Base-by-base conservation (phyloP, 2,113 vertebrate species). In the Gobio gobio region DNA sequence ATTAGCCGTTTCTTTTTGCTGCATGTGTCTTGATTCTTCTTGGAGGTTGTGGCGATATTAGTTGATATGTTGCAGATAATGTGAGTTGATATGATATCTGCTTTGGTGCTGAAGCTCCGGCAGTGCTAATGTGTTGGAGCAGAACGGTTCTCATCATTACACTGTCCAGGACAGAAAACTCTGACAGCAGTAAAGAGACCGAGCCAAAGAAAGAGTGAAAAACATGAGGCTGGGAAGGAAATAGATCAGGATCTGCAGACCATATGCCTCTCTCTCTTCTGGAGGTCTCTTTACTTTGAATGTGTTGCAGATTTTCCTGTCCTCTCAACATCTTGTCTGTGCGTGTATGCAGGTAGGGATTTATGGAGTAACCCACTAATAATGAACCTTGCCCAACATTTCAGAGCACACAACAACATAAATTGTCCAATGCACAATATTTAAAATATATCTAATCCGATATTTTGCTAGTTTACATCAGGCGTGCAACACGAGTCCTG, bases 201-300 rank as follows among this genome's bases (percentile, higher is more conserved):
- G 33, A 63, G 77, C 40, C 72, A 74, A 49, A 47, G 72, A 74
- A 26, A 74, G 43, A 74, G 72, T 26, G n/a, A 63, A 80, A 80
- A 64, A 80, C 58, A 64, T 47, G 40, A 63, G 76, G 36, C 22
- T 24, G 76, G 20, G 14, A 36, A 43, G 58, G 58, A 79, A 63
- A 45, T 61, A 61, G 36, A 79, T 16, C 78, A 47, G 58, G 58
- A 80, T 80, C 78, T 80, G 78, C 58, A 64, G 22, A 80, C 78
- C 78, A 68, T 49, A 66, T 82, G 63, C 63, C 4, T 51, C 12
- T 70, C 51, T 68, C 29, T 78, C 59, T 24, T 78, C n/a, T 80
- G n/a, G 58, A 45, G 33, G 22, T 85, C 47, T 70, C 49, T 51
- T 68, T 49, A 29, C n/a, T 76, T 20, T n/a, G 18, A 45, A n/a